phyloP scores from a whole-genome alignment of 1,140 invertebrate genomes.

The Caenorhabditis tropicalis region DNA sequence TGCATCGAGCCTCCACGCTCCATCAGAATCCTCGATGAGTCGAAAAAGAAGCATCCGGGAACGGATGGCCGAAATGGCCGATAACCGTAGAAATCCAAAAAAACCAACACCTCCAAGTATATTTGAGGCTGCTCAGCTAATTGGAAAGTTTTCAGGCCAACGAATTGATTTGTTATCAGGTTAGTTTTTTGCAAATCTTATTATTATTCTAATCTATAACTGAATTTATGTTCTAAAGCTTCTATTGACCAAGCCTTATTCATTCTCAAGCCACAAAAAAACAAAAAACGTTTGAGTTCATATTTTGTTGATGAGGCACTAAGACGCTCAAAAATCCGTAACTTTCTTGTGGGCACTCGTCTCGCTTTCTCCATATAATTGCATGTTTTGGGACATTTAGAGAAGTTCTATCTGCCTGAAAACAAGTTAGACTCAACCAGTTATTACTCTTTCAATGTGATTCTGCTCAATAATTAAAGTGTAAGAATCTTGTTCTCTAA shows the following conservation, averaged over 20 bases:
- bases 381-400: not conserved
- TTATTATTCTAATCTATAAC: not conserved
- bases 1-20: not conserved
- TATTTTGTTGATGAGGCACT: not conserved
- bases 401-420: not conserved
- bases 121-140: slow-evolving; percentile 52
- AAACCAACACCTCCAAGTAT: slow-evolving; percentile 50
- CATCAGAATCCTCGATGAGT: slow-evolving; percentile 44
- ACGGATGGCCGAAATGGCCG: slow-evolving; percentile 47
- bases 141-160: slow-evolving; percentile 45
- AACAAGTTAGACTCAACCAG: not conserved
- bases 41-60: slow-evolving; percentile 49
- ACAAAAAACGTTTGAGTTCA: not conserved
- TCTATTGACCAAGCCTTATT: not conserved
- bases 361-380: not conserved
- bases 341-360: not conserved
- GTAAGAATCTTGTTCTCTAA: not conserved
- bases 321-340: not conserved
- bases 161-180: slow-evolving; percentile 54
- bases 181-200: not conserved
- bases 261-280: not conserved
- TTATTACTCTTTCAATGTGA: not conserved
- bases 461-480: not conserved
- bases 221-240: not conserved
- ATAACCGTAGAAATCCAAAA: slow-evolving; percentile 28